Evolutionary conservation across 2,113 vertebrate species (phyloP).

Genomic region (Xenopus laevis): DNA sequence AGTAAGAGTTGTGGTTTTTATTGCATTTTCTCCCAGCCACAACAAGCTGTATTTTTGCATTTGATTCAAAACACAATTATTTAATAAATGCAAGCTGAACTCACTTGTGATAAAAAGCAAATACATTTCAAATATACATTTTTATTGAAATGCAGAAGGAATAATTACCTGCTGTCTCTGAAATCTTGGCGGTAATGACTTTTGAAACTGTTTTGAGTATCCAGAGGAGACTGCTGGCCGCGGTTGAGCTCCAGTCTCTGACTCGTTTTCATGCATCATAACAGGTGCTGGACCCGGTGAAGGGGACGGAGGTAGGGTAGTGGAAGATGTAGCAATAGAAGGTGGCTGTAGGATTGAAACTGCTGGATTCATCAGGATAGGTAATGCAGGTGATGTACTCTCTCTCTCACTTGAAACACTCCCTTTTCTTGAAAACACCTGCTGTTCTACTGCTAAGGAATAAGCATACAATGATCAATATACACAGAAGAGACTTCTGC

Average conservation of each 20-base stretch:
- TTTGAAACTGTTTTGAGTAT: conserved; percentile 98
- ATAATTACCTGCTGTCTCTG: conserved; percentile 73
- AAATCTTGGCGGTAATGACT: conserved; percentile 92
- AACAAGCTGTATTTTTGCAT: too few relatives aligned
- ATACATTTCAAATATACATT: too few relatives aligned
- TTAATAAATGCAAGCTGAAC: too few relatives aligned
- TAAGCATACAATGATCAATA: not conserved
- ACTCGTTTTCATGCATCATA: conserved; percentile 72
- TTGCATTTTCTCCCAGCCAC: too few relatives aligned
- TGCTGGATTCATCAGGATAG: conserved; percentile 53
- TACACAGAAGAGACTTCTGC: too few relatives aligned
- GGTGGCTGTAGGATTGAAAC: conserved; percentile 6
- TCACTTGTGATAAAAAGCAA: too few relatives aligned
- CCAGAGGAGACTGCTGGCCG: conserved; percentile 86
- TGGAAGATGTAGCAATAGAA: conserved; percentile 7
- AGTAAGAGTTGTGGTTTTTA: too few relatives aligned
- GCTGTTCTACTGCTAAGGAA: conserved; percentile 56
- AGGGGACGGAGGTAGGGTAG: conserved; percentile 42
- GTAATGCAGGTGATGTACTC: conserved; percentile 59
- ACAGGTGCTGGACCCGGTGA: conserved; percentile 53
- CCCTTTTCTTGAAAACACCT: conserved; percentile 62
- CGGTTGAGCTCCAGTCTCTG: conserved; percentile 77
- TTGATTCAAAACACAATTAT: too few relatives aligned
- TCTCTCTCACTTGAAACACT: conserved; percentile 68
- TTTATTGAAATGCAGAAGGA: too few relatives aligned